Base-by-base conservation (phyloP, 2,113 vertebrate species). In the Circaetus gallicus region DNA sequence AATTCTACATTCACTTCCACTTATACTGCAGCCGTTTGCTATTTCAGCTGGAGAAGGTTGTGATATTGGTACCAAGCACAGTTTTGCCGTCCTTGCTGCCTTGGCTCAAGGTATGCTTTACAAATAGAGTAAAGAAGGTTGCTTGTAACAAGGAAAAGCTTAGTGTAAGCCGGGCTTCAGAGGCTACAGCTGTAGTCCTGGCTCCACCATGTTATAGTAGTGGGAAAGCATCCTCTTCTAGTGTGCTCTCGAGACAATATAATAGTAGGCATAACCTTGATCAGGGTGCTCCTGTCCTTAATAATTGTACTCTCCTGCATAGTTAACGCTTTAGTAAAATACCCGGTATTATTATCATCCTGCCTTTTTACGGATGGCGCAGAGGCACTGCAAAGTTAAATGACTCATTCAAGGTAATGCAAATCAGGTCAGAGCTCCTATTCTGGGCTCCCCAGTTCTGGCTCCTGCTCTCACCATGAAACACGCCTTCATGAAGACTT, bases 1-100 rank as follows among this genome's bases (percentile, higher is more conserved):
- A 22, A 17, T 11, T 28, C 2, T 2, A 8, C 1, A 0, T 12
- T 34, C 32, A 7, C 36, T 50, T 4, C 32, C 1, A 1, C n/a
- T 45, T 38, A 3, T 0, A 6, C 14, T 9, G 32, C 61, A 59
- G 32, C n/a, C 32, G 0, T 38, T 28, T 11, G 21, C 13, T 28
- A 0, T 29, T 21, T 50, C 58, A 16, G 6, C 28, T 21, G 38
- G 58, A 50, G 47, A 24, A 53, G 74, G 45, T 21, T 7, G 18
- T 2, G 19, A 13, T 13, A 3, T 4, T 7, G 38, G 40, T 19
- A 26, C 28, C 32, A 10, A 38, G 28, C 36, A 24, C 7, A 1
- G 22, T 21, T 53, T 47, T 31, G 31, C 42, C 36, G 11, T 4
- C 11, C 6, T 11, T 11, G 40, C 29, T n/a, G 40, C 40, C 55